phyloP scores from a whole-genome alignment of 2,888 invertebrate genomes.

The Argyra leucocephala region DNA sequence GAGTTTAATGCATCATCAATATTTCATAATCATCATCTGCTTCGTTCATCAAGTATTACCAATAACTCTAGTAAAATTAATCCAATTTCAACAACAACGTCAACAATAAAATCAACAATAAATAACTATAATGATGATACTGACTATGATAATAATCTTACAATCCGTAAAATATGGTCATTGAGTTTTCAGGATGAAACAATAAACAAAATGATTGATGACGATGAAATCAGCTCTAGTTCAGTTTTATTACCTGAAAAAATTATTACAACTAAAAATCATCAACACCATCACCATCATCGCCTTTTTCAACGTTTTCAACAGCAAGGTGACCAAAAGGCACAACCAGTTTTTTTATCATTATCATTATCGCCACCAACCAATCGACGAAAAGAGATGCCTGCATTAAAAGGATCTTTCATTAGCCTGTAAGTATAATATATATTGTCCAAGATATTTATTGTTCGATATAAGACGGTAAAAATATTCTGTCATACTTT shows the following conservation, averaged over 20 bases:
- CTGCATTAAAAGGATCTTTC: constrained; percentile 41
- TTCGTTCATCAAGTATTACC: not conserved
- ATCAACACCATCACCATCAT: constrained; percentile 10
- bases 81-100: not conserved
- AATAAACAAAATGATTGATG: constrained; percentile 31
- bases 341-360: constrained; percentile 42
- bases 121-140: not conserved
- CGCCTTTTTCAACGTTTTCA: not conserved
- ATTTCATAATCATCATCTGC: not conserved
- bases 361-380: constrained; percentile 43
- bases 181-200: not conserved
- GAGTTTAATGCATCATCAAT: constrained; percentile 1
- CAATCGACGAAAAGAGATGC: constrained; percentile 42
- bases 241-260: constrained; percentile 16
- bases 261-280: constrained; percentile 8
- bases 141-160: not conserved
- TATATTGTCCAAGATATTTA: too few species aligned
- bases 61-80: not conserved
- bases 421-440: constrained; percentile 41
- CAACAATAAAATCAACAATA: not conserved
- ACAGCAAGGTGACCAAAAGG: constrained; percentile 22
- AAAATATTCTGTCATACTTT: too few species aligned
- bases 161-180: not conserved
- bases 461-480: too few species aligned
- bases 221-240: constrained; percentile 25